phyloP scores from a whole-genome alignment of 2,797 vertebrate genomes.

The Acipenser oxyrinchus region DNA sequence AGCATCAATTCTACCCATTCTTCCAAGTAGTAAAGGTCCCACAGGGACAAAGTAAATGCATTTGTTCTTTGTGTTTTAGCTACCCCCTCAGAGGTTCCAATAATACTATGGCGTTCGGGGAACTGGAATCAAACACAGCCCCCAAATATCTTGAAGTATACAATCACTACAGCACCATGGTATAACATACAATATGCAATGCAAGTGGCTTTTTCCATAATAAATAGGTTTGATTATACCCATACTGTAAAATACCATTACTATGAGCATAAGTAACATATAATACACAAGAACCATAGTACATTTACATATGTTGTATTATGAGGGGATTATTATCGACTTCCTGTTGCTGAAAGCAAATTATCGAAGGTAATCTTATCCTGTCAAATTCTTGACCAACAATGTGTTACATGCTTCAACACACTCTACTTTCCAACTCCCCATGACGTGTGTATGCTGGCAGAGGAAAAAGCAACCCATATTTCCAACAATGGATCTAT shows the following conservation, averaged over 20 bases:
- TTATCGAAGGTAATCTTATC: constrained; percentile 32
- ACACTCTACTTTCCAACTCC: constrained; percentile 42
- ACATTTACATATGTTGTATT: constrained; percentile 30
- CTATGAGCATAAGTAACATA: constrained; percentile 36
- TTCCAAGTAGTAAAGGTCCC: constrained; percentile 63
- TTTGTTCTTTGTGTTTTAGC: constrained; percentile 30
- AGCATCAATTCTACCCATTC: constrained; percentile 46
- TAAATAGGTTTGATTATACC: constrained; percentile 60
- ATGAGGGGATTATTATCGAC: neutral
- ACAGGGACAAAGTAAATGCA: constrained; percentile 75
- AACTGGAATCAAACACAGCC: constrained; percentile 21
- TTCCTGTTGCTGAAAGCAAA: constrained; percentile 45
- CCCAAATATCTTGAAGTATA: constrained; percentile 48
- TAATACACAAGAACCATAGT: constrained; percentile 47
- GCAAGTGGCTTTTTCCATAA: constrained; percentile 59
- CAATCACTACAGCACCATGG: constrained; percentile 63
- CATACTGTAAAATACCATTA: constrained; percentile 44
- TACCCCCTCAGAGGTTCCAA: constrained; percentile 31
- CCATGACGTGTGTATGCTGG: constrained; percentile 21
- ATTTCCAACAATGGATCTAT: constrained; percentile 37
- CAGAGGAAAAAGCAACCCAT: constrained; percentile 6
- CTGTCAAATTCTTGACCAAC: constrained; percentile 41
- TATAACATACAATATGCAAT: constrained; percentile 44
- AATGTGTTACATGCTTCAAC: constrained; percentile 35
- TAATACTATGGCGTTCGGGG: constrained; percentile 46